phyloP scores from a whole-genome alignment of 2,888 invertebrate species.

The Melikaiella ostensackeni region DNA sequence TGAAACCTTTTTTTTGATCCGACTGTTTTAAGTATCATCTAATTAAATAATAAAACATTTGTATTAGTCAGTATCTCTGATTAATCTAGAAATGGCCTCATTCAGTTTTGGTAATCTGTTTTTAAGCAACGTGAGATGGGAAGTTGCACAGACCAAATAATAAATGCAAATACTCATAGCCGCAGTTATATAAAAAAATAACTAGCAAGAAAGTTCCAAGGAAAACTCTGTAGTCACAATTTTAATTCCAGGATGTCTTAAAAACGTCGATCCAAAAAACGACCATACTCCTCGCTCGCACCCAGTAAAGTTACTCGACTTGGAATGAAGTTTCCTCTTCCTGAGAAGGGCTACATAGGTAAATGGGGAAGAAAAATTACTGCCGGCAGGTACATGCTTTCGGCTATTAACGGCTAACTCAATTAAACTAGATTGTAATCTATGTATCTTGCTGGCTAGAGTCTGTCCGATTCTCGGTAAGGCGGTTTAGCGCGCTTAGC shows the following conservation, averaged over 20 bases:
- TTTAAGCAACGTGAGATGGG: too few species aligned
- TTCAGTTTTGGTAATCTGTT: too few species aligned
- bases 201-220: too few species aligned
- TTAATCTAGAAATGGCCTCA: too few species aligned
- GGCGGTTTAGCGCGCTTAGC: constrained; percentile 71
- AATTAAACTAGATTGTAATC: constrained; percentile 74
- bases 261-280: neutral
- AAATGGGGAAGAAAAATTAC: constrained; percentile 37
- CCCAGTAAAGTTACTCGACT: neutral
- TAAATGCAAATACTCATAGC: neutral
- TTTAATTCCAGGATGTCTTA: neutral
- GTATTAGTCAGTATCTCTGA: too few species aligned
- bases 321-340: neutral
- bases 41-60: too few species aligned
- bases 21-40: too few species aligned
- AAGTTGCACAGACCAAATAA: neutral
- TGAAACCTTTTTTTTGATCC: too few species aligned
- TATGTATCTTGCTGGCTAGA: constrained; percentile 61
- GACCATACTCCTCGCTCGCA: neutral
- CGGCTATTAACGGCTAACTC: constrained; percentile 67
- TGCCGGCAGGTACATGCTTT: constrained; percentile 50
- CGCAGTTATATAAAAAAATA: neutral
- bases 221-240: too few species aligned
- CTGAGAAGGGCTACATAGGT: neutral
- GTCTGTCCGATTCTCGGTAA: constrained; percentile 63